A percentile compares a stretch with the other conserved stretches of the same genome.
Evolutionary conservation across 2,888 invertebrate species (phyloP).

Genomic region (Lottia gigantea): DNA sequence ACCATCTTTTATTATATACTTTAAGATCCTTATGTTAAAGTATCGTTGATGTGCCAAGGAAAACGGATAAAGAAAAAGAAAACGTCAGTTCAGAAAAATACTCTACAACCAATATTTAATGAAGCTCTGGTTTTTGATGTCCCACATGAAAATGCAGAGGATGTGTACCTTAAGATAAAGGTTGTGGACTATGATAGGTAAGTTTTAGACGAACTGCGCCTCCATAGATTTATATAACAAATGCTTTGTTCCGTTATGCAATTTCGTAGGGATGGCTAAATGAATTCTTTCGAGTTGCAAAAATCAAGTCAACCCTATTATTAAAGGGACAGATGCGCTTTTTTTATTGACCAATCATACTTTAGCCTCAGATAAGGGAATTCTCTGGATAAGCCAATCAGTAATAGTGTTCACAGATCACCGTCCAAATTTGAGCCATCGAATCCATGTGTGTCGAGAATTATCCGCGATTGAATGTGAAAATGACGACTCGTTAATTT

Average conservation of each 20-base stretch:
- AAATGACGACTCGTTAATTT: too few species aligned
- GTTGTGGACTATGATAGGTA: slow-evolving; percentile 91
- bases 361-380: too few species aligned
- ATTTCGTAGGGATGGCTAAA: too few species aligned
- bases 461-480: too few species aligned
- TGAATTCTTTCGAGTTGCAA: too few species aligned
- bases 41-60: slow-evolving; percentile 86
- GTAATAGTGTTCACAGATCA: too few species aligned
- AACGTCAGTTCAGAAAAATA: slow-evolving; percentile 88
- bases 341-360: too few species aligned
- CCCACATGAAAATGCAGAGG: slow-evolving; percentile 81
- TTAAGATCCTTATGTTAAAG: slow-evolving; percentile 92
- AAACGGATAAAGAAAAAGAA: slow-evolving; percentile 93
- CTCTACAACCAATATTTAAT: slow-evolving; percentile 89
- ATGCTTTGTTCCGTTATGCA: not conserved
- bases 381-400: too few species aligned
- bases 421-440: too few species aligned
- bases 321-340: too few species aligned
- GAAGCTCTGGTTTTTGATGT: slow-evolving; percentile 94
- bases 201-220: slow-evolving; percentile 28
- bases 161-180: slow-evolving; percentile 84
- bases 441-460: too few species aligned
- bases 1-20: slow-evolving; percentile 15
- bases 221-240: not conserved
- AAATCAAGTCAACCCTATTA: too few species aligned